These are phyloP conservation scores for Arenaria interpres DNA, from an alignment of 2,113 vertebrate species.

Conservation along the genomic window DNA sequence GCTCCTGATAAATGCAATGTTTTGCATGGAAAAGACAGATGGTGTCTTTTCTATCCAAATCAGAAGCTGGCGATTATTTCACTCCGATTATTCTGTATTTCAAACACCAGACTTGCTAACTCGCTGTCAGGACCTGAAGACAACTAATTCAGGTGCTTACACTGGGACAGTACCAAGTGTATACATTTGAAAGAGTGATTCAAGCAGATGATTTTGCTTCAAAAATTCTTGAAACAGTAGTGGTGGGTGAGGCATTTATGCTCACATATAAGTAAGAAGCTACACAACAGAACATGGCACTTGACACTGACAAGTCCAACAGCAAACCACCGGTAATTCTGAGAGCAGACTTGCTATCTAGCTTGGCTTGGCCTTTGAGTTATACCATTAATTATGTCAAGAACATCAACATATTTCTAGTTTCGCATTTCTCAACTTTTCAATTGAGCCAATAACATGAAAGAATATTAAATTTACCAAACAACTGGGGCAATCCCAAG, in stretches of 20 bases:
- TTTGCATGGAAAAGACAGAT: background rate
- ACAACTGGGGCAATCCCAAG: background rate
- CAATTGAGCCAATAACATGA: slow-evolving; percentile 28
- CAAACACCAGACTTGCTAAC: background rate
- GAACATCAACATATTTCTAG: slow-evolving; percentile 6
- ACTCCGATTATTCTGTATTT: background rate
- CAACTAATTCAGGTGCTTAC: background rate
- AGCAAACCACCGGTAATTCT: background rate
- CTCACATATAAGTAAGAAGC: background rate
- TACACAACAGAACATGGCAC: background rate
- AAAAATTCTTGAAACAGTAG: background rate
- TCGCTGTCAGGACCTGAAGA: background rate
- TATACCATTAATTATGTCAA: background rate
- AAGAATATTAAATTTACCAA: slow-evolving; percentile 54
- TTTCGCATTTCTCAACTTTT: slow-evolving; percentile 40
- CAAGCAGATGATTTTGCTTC: background rate
- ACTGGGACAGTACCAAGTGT: background rate
- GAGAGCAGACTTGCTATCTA: background rate
- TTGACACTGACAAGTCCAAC: background rate
- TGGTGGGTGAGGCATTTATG: background rate
- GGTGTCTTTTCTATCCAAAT: background rate
- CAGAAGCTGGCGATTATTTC: background rate
- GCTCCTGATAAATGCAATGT: background rate
- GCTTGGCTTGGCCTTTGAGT: background rate
- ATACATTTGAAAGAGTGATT: background rate